Base-by-base conservation (phyloP, 2,888 invertebrate species). In the Julus scanicus region DNA sequence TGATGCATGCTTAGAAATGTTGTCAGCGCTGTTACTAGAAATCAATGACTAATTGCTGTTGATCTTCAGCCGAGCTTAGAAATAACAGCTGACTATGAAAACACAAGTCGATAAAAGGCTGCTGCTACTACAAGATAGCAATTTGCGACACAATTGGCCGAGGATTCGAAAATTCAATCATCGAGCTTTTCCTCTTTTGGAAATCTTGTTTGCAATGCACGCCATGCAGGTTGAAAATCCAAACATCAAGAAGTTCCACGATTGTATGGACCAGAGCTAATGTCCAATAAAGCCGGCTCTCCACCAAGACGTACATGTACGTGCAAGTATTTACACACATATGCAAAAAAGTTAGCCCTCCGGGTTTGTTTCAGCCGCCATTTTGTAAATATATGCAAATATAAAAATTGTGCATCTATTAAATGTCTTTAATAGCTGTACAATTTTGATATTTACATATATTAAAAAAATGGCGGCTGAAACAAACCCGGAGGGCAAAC, bases 31-130 rank as follows among this genome's bases (percentile, higher is more conserved):
- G 57, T 57, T 57, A 57, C 57, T 57, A 15, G 57, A 57, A 57
- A 57, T 57, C 57, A 57, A 57, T 57, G 57, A 57, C 57, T 57
- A 57, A 57, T 57, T 57, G 57, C 57, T 57, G 57, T 57, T 57
- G 57, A 57, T 57, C 57, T 57, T 57, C 57, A 57, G 57, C 57
- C 57, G 57, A 57, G 57, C 57, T 57, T 57, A 57, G 57, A 57
- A 57, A 57, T 57, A 57, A 15, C 57, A 15, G 11, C 57, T 57
- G 57, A 57, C 57, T 57, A 57, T 57, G 57, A 57, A 57, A 57
- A 57, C 15, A 15, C 11, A 15, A 57, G 57, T 57, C 57, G 57
- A 57, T 57, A 57, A 57, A 57, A 11, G 57, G 15, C 57, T 57
- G 57, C 48, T 29, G 29, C 29, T 29, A 29, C 57, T 57, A 17